Evolutionary conservation across 2,113 vertebrate genomes (phyloP), one percentile per base, ranked within the genome.

Genomic region (Marmota flaviventris): DNA sequence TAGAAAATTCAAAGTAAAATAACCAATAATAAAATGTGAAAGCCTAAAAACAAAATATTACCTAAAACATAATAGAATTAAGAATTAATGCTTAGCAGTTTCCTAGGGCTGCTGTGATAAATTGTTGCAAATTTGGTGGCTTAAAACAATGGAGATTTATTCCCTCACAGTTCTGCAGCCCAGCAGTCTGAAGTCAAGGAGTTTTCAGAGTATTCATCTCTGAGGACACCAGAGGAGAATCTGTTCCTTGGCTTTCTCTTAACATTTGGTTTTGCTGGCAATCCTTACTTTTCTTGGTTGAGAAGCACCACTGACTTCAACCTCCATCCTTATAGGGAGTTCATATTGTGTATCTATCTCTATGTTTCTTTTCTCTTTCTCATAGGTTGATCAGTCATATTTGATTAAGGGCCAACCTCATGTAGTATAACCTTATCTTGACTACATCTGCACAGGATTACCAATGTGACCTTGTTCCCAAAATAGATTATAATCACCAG

Each of bases 41-140:
- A 61, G 27, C 29, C 90, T 84, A 39, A 93, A 83, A 82, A 45
- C 17, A 92, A 91, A 91, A 34, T 63, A 81, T 39, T 85, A 65
- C n/a, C 42, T 78, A 69, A 77, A 76, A 24, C 29, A 53, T 56
- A 53, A 48, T 39, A 86, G 48, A 86, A 61, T 92, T 92, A 86
- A 93, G 56, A 87, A 37, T 37, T 9, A 9, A 29, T 79, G n/a
- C 37, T 2, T 75, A 13, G 34, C 61, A 4, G 25, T 93, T 79
- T 72, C 8, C 51, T 56, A 32, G n/a, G 67, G 29, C 5, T 39
- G 2, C 39, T 95, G 1, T 63, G 82, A 89, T 51, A 86, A 76
- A 83, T 70, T 32, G 22, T 17, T 32, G 18, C 32, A 65, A 65
- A 42, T 25, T 58, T 34, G 10, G n/a, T 48, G 11, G 32, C 45